Conservation (phyloP, 1,140 invertebrate genomes). For the Portunus trituberculatus region DNA sequence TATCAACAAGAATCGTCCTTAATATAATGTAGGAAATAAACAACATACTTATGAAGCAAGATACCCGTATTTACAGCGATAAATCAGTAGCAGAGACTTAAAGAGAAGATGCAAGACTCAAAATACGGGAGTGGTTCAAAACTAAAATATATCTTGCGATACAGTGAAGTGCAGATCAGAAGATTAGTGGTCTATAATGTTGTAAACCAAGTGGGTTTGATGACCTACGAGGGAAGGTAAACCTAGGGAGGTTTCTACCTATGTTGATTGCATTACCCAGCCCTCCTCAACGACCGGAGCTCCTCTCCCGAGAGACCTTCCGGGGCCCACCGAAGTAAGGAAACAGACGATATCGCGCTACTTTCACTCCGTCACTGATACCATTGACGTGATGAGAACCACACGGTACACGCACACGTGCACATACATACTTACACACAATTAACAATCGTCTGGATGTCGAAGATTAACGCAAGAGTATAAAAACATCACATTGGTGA, state of each 20-base stretch:
- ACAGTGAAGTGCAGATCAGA: background rate
- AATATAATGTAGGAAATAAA: constrained; percentile 69
- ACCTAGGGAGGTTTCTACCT: constrained; percentile 52
- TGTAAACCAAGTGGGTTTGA: constrained; percentile 3
- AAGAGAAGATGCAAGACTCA: constrained; percentile 47
- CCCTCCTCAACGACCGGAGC: constrained; percentile 53
- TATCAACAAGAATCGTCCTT: constrained; percentile 73
- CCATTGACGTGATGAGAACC: constrained; percentile 36
- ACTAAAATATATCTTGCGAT: constrained; percentile 9
- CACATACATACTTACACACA: constrained; percentile 46
- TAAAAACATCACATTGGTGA: constrained; percentile 61
- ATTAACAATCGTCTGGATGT: constrained; percentile 61
- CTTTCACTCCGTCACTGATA: constrained; percentile 19
- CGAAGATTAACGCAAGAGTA: constrained; percentile 39
- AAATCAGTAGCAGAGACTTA: constrained; percentile 54
- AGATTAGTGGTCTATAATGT: background rate
- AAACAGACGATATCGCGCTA: constrained; percentile 27
- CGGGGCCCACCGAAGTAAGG: constrained; percentile 27
- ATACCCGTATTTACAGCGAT: constrained; percentile 74
- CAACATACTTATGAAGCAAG: constrained; percentile 69
- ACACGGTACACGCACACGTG: constrained; percentile 12
- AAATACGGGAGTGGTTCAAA: constrained; percentile 53
- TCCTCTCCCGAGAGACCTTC: constrained; percentile 20
- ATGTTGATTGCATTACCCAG: constrained; percentile 70
- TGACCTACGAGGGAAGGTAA: constrained; percentile 16